These are phyloP conservation scores for Carduelis carduelis DNA, from an alignment of 2,797 vertebrate species.

Conservation along the genomic window DNA sequence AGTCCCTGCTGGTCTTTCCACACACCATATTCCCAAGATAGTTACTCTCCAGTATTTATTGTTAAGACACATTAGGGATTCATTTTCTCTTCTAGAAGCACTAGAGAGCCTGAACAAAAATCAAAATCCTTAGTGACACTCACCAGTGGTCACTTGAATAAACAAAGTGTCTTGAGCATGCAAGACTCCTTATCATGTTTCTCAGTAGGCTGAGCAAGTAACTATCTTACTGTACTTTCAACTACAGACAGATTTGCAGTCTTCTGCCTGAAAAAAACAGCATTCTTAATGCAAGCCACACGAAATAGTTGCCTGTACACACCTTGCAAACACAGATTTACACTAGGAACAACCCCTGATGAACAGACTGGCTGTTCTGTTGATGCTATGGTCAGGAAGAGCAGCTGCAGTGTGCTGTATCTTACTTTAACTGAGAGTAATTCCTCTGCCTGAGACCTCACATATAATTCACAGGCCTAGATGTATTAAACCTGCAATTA, in stretches of 20 bases:
- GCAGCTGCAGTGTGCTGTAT: not conserved
- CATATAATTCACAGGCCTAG: constrained; percentile 42
- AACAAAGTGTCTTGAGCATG: not conserved
- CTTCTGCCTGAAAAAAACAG: constrained; percentile 2
- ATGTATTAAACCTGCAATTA: constrained; percentile 60
- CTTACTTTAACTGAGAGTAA: constrained; percentile 32
- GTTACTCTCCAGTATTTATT: not conserved
- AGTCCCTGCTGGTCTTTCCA: not conserved
- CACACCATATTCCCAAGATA: not conserved
- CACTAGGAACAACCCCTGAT: not conserved
- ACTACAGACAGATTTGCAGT: not conserved
- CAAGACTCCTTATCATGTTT: not conserved
- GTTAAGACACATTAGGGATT: not conserved
- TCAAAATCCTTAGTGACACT: not conserved
- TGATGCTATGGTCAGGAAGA: not conserved
- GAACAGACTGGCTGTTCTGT: not conserved
- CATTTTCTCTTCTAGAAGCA: not conserved
- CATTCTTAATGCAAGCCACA: not conserved
- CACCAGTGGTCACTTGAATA: constrained; percentile 2
- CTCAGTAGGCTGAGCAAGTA: constrained; percentile 11
- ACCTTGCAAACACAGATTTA: not conserved
- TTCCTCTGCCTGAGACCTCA: constrained; percentile 13
- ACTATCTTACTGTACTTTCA: not conserved
- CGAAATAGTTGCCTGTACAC: not conserved
- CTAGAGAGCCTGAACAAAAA: not conserved